phyloP scores from a whole-genome alignment of 2,888 invertebrate species.

The Axea sp. region DNA sequence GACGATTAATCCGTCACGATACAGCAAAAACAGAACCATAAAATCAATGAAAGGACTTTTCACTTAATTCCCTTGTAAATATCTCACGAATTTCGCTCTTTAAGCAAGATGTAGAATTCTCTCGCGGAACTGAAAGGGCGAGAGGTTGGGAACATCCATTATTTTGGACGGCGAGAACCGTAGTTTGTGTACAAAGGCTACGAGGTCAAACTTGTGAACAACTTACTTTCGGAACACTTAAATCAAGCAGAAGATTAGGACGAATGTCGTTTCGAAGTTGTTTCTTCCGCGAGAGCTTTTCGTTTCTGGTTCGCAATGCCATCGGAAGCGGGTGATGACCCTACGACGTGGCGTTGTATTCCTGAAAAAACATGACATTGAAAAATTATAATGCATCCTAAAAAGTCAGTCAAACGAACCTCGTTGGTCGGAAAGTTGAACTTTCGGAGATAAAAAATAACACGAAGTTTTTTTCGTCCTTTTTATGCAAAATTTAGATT shows the following conservation, averaged over 20 bases:
- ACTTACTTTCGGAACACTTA: conserved; percentile 63
- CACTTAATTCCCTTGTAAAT: conserved; percentile 8
- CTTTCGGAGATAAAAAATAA: conserved; percentile 32
- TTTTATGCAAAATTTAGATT: conserved; percentile 29
- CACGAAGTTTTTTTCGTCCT: conserved; percentile 29
- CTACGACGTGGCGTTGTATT: conserved; percentile 35
- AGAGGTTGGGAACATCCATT: conserved; percentile 22
- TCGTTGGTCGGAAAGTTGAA: conserved; percentile 4
- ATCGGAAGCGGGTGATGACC: conserved; percentile 20
- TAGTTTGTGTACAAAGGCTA: conserved; percentile 35
- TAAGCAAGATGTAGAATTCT: conserved; percentile 10
- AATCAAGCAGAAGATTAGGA: conserved; percentile 67
- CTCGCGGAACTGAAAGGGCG: neutral
- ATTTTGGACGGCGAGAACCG: conserved; percentile 16
- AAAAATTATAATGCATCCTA: conserved; percentile 50
- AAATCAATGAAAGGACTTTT: neutral
- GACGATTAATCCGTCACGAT: too few species aligned
- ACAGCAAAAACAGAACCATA: too few species aligned
- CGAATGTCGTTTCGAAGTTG: conserved; percentile 66
- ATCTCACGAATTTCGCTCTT: conserved; percentile 10
- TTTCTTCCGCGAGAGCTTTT: conserved; percentile 40
- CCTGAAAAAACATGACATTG: conserved; percentile 48
- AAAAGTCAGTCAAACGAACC: conserved; percentile 26
- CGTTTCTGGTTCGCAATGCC: conserved; percentile 6
- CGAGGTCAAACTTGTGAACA: conserved; percentile 60